phyloP scores from a whole-genome alignment of 2,888 invertebrate species.

The Trachelus troglodyta region DNA sequence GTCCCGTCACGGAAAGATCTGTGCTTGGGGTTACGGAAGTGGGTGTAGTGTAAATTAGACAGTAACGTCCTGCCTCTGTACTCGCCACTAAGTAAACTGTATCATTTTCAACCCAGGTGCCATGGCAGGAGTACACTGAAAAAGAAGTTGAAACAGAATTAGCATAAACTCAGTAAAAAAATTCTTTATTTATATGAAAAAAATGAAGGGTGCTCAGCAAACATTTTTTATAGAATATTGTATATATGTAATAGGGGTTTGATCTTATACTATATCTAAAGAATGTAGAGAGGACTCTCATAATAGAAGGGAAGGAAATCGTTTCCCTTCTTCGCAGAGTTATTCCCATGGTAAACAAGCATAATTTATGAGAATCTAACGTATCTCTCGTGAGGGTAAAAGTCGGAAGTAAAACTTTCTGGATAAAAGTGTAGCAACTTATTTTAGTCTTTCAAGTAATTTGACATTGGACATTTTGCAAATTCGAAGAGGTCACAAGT shows the following conservation, averaged over 20 bases:
- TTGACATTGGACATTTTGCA: not conserved
- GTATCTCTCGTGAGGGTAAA: not conserved
- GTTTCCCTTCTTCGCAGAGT: not conserved
- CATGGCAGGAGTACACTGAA: conserved; percentile 80
- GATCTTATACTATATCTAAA: not conserved
- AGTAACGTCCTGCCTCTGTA: conserved; percentile 59
- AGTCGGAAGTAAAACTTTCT: not conserved
- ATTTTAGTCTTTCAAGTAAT: not conserved
- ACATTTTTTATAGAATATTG: not conserved
- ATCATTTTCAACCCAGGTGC: conserved; percentile 76
- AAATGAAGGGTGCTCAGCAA: conserved; percentile 2
- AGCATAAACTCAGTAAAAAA: not conserved
- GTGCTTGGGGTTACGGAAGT: conserved; percentile 30
- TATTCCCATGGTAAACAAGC: not conserved
- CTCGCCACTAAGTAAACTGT: conserved; percentile 75
- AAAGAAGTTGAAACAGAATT: conserved; percentile 22
- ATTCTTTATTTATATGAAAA: not conserved
- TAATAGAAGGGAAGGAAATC: not conserved
- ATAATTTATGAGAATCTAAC: conserved; percentile 14
- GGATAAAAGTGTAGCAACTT: not conserved
- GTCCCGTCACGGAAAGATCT: conserved; percentile 58
- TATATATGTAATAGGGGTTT: not conserved
- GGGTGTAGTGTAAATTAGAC: conserved; percentile 59
- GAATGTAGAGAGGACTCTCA: conserved; percentile 29
- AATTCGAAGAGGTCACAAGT: not conserved